A percentile compares a stretch with the other conserved stretches of the same genome.
phyloP scores from a whole-genome alignment of 2,888 invertebrate species.

The Augochlorella aurata region DNA sequence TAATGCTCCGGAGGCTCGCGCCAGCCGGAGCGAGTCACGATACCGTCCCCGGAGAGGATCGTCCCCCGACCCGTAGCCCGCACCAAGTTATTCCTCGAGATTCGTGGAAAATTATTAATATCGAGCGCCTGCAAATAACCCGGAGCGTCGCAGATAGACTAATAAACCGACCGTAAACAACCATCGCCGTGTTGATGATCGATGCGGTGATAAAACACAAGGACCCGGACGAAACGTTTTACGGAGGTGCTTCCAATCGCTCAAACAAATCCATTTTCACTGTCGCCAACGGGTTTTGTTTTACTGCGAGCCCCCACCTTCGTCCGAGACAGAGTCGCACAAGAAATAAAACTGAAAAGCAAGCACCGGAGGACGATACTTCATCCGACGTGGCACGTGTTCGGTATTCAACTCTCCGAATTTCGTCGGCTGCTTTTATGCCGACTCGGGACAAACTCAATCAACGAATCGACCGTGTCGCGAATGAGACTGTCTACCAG shows the following conservation, averaged over 20 bases:
- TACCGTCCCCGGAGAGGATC: background rate
- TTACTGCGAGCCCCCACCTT: background rate
- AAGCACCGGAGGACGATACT: background rate
- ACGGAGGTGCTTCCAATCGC: background rate
- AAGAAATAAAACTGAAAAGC: background rate
- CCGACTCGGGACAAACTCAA: background rate
- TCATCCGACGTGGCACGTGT: background rate
- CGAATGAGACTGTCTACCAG: background rate
- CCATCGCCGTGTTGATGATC: background rate
- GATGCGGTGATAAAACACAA: no score
- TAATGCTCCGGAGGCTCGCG: background rate
- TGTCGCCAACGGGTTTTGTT: background rate
- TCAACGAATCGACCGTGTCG: background rate
- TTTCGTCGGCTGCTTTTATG: background rate
- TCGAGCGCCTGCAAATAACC: background rate
- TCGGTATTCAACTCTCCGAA: background rate
- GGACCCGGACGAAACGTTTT: background rate
- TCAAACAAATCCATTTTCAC: constrained; percentile 11
- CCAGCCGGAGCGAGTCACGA: background rate
- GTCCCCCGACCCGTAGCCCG: background rate
- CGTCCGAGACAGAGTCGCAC: background rate
- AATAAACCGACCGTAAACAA: constrained; percentile 4
- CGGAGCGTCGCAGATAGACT: background rate
- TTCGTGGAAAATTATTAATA: background rate
- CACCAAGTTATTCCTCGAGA: background rate